Conservation (phyloP, 2,797 vertebrate species). For the Melanogrammus aeglefinus region DNA sequence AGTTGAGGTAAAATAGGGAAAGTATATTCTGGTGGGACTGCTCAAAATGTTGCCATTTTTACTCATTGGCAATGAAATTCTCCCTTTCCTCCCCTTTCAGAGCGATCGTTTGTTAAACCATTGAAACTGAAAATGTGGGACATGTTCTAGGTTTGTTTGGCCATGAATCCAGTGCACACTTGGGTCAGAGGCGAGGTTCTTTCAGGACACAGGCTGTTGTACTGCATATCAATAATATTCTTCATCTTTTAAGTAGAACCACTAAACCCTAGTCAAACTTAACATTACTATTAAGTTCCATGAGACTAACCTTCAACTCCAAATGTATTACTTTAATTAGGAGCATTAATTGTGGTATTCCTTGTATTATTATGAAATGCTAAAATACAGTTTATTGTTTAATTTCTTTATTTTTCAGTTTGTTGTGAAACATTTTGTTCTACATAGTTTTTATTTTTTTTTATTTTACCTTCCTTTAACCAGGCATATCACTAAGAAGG, state of each 20-base stretch:
- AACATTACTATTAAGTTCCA: not conserved
- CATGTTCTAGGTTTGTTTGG: constrained; percentile 32
- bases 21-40: constrained; percentile 30
- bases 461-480: no score
- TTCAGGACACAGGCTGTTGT: not conserved
- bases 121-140: constrained; percentile 13
- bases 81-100: constrained; percentile 36
- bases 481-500: no score
- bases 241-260: not conserved
- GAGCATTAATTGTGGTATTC: not conserved
- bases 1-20: constrained; percentile 34
- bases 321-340: not conserved
- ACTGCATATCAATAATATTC: not conserved
- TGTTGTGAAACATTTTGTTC: not conserved
- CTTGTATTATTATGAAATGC: constrained; percentile 20
- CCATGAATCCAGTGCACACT: not conserved
- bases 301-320: not conserved
- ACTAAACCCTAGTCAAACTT: not conserved
- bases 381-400: constrained; percentile 14
- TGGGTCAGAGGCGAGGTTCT: not conserved
- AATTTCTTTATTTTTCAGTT: not conserved
- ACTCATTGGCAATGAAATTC: constrained; percentile 34
- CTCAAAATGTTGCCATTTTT: constrained; percentile 42
- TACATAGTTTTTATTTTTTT: not conserved
- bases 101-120: constrained; percentile 22